Evolutionary conservation across 2,888 invertebrate species (phyloP), one percentile per base, ranked within the genome.

Genomic region (Tiliacea aurago): DNA sequence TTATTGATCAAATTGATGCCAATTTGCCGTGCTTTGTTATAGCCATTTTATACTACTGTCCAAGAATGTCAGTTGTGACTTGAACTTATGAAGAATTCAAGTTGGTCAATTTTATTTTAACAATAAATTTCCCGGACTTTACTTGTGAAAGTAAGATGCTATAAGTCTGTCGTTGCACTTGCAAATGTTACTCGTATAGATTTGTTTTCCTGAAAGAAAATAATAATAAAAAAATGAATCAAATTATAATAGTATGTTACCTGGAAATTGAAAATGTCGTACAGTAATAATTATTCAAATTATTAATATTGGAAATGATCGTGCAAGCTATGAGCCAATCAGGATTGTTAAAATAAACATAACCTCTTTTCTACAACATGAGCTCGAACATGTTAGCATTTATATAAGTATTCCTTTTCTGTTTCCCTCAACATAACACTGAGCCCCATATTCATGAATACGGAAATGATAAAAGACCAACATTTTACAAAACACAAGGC

Each of bases 401-500:
- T 28, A 28, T 28, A 28, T 3, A 28, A 28, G 11, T n/a, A n/a
- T 45, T 20, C 15, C 5, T 6, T 43, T 59, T 59, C 45, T 13
- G n/a, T 59, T 58, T 10, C 23, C 43, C 10, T n/a, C n/a, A 4
- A 49, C 47, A 33, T 15, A 45, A 51, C 37, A 72, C 47, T 51
- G 53, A 66, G 13, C 51, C 37, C 9, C 4, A 10, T 49, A 33
- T 33, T 66, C 55, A 66, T 76, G 18, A 47, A 68, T 43, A 62
- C 53, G 66, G 51, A 70, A 73, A 74, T 59, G 53, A 78, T 74
- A 68, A 79, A 56, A 65, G 61, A 66, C 62, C 23, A 70, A 61
- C 70, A 79, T 70, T 66, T 64, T 67, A 68, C 65, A 58, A 74
- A 73, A 67, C 37, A 56, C 68, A 69, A 80, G 41, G 65, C 15